A percentile compares a stretch with the other conserved stretches of the same genome.
phyloP scores from a whole-genome alignment of 2,888 invertebrate genomes.

The Tubulanus polymorphus region DNA sequence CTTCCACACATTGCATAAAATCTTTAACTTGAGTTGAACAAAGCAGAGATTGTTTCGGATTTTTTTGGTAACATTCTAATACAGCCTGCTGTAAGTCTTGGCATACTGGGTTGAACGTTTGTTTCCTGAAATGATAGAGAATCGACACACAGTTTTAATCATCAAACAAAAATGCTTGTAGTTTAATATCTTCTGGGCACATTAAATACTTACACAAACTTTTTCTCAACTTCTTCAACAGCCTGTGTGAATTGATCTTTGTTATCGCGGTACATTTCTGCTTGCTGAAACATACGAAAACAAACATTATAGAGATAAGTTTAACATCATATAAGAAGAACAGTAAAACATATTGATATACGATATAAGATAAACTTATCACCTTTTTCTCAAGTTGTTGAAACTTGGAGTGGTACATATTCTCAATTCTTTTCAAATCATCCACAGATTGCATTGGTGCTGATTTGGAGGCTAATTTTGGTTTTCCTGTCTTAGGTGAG shows the following conservation, averaged over 20 bases:
- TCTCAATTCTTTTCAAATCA: constrained; percentile 15
- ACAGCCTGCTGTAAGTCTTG: constrained; percentile 37
- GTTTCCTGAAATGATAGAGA: constrained; percentile 26
- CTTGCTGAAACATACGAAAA: too few relatives aligned
- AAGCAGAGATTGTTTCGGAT: constrained; percentile 29
- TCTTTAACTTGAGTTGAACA: constrained; percentile 38
- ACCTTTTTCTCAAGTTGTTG: constrained; percentile 23
- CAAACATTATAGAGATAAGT: too few relatives aligned
- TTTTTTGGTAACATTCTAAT: constrained; percentile 36
- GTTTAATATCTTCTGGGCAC: too few relatives aligned
- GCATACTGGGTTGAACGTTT: constrained; percentile 36
- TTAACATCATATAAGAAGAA: too few relatives aligned
- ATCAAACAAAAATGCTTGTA: too few relatives aligned
- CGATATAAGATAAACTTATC: too few relatives aligned
- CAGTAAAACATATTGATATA: too few relatives aligned
- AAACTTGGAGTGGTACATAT: constrained; percentile 20
- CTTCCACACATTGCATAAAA: constrained; percentile 40
- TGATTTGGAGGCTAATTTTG: too few relatives aligned
- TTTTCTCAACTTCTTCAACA: constrained; percentile 43
- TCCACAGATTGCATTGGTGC: neutral
- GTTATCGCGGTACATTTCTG: constrained; percentile 27
- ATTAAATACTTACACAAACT: constrained; percentile 42
- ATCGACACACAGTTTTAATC: too few relatives aligned
- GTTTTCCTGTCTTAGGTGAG: too few relatives aligned
- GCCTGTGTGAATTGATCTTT: constrained; percentile 39